These are phyloP conservation scores for Drosophila algonquin DNA, from an alignment of 2,888 invertebrate species.

Conservation along the genomic window DNA sequence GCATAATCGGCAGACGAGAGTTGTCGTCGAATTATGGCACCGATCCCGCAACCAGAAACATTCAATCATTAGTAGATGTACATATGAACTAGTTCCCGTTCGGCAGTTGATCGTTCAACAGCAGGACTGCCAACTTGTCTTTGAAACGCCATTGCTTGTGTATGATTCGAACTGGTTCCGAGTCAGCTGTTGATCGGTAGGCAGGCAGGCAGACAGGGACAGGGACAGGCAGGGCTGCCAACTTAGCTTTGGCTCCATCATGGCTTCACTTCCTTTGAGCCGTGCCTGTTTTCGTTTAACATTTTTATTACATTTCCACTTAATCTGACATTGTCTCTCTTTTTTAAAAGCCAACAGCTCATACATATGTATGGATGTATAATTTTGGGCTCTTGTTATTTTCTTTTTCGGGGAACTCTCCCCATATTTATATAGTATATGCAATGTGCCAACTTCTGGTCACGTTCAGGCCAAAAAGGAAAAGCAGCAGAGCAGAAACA, in stretches of 20 bases:
- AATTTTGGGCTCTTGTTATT: neutral
- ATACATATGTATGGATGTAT: neutral
- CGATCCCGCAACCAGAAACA: too few species aligned
- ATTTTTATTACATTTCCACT: slow-evolving; percentile 17
- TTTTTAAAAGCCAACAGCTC: neutral
- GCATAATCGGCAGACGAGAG: too few species aligned
- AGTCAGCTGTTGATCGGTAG: neutral
- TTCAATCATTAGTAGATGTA: too few species aligned
- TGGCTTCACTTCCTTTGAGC: too few species aligned
- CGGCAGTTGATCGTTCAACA: neutral
- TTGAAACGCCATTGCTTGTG: too few species aligned
- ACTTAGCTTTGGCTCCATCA: too few species aligned
- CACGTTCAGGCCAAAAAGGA: slow-evolving; percentile 35
- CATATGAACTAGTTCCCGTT: neutral
- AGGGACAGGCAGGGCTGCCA: neutral
- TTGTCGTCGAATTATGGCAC: too few species aligned
- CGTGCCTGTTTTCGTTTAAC: neutral
- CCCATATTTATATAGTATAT: slow-evolving; percentile 17
- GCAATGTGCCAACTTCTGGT: slow-evolving; percentile 32
- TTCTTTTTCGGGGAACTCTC: neutral
- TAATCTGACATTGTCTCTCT: slow-evolving; percentile 19
- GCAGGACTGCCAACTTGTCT: neutral
- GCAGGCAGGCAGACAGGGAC: neutral
- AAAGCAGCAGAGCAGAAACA: slow-evolving; percentile 18
- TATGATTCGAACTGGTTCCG: neutral